These are phyloP conservation scores for Malurus melanocephalus DNA, from an alignment of 2,113 vertebrate genomes.

Conservation along the genomic window DNA sequence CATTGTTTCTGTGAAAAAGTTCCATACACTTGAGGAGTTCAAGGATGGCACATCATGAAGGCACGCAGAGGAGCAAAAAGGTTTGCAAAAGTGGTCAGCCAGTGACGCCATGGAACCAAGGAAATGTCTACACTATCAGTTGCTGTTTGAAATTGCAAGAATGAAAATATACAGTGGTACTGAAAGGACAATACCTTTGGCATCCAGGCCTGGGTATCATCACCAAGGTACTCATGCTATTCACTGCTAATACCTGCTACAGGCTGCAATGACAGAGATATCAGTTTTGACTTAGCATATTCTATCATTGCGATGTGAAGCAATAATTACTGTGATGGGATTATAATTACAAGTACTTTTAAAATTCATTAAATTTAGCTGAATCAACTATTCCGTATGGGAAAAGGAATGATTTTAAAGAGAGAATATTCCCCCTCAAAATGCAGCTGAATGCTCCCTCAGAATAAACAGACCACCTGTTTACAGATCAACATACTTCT, in stretches of 20 bases:
- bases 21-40: not conserved
- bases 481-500: not conserved
- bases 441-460: not conserved
- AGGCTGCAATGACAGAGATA: not conserved
- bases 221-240: not conserved
- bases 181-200: not conserved
- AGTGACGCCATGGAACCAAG: rapidly evolving
- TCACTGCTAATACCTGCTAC: not conserved
- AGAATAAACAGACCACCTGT: not conserved
- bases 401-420: not conserved
- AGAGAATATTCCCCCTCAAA: not conserved
- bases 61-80: not conserved
- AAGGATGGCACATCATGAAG: not conserved
- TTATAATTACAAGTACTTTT: slow-evolving; percentile 23
- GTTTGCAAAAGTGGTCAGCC: not conserved
- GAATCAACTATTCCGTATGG: not conserved
- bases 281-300: not conserved
- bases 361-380: slow-evolving; percentile 18
- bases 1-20: slow-evolving; percentile 23
- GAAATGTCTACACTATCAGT: rapidly evolving
- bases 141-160: not conserved
- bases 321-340: slow-evolving; percentile 10
- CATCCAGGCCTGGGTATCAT: not conserved
- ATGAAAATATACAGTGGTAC: not conserved
- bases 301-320: not conserved